These are phyloP conservation scores for Dendrolimus houi DNA, from an alignment of 2,888 invertebrate genomes.

Conservation along the genomic window DNA sequence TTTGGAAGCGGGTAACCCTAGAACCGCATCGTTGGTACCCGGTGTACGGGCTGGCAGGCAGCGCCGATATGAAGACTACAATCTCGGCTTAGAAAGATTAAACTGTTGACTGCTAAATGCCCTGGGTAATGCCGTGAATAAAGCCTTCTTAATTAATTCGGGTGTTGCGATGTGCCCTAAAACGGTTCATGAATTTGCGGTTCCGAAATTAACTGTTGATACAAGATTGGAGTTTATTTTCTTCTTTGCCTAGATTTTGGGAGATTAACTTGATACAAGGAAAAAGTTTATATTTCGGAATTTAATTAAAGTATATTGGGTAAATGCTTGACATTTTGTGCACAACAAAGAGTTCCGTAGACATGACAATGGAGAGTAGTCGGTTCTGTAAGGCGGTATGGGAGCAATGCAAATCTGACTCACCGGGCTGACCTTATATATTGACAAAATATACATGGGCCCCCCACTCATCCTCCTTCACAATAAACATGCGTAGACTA, in stretches of 20 bases:
- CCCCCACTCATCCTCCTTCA: too few relatives aligned
- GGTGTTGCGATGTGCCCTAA: not conserved
- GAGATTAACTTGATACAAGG: too few relatives aligned
- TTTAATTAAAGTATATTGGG: too few relatives aligned
- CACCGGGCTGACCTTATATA: too few relatives aligned
- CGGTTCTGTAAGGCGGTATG: too few relatives aligned
- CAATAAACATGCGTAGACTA: too few relatives aligned
- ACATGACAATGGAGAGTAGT: too few relatives aligned
- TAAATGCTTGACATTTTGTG: too few relatives aligned
- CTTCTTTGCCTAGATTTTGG: not conserved
- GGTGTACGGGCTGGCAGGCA: constrained; percentile 4
- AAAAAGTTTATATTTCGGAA: too few relatives aligned
- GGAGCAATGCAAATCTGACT: too few relatives aligned
- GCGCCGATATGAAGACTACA: constrained; percentile 2
- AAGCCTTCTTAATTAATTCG: not conserved
- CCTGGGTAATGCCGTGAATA: not conserved
- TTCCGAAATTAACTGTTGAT: not conserved
- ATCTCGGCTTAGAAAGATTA: not conserved
- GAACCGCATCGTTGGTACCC: constrained; percentile 2
- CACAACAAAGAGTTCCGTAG: too few relatives aligned
- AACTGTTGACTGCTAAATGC: constrained; percentile 4
- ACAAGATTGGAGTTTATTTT: not conserved
- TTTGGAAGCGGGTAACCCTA: not conserved
- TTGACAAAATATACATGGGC: too few relatives aligned
- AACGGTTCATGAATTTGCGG: not conserved